Base-by-base conservation (phyloP, 2,888 invertebrate species). In the Anagyrus pseudococci region DNA sequence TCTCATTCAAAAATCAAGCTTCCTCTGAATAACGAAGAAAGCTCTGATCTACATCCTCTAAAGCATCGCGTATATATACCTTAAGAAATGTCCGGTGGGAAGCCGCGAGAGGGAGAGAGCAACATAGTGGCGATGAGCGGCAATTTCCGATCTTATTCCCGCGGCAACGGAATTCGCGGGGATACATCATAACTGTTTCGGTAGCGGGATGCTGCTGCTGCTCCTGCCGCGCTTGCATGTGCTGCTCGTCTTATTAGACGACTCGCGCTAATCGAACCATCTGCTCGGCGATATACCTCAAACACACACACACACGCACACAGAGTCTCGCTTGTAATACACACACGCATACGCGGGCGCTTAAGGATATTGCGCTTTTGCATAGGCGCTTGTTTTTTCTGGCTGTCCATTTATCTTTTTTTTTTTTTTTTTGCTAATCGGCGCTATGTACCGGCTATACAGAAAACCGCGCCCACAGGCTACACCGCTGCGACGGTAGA, bases 201-300 rank as follows among this genome's bases (percentile, higher is more conserved):
- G 55, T 80, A 77, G 80, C 80, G 80, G 80, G 77, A 79, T 75
- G 77, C 72, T 73, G 73, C 33, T 37, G 13, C 15, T 15, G 10
- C 33, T 8, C 33, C 8, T n/a, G n/a, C n/a, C n/a, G n/a, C n/a
- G n/a, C 67, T 70, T 53, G 62, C 58, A 47, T 56, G 43, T 59
- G 54, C 17, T 44, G 66, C 69, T 77, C 71, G 76, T 79, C 77
- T 78, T 79, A 77, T 80, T 80, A 79, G 76, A 71, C 73, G 69
- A 71, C 76, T 74, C 75, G 70, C 68, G 74, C 77, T 79, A 80
- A 80, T 79, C 77, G 72, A 10, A 29, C 33, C 8, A 37, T 37
- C 33, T 37, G 2, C 33, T 2, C 8, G 33, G 8, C 33, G 4
- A 15, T 37, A 4, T n/a, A n/a, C n/a, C n/a, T n/a, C 33, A 37